A percentile compares a stretch with the other conserved stretches of the same genome.
phyloP scores from a whole-genome alignment of 2,113 vertebrate species.

The Dipodomys spectabilis region DNA sequence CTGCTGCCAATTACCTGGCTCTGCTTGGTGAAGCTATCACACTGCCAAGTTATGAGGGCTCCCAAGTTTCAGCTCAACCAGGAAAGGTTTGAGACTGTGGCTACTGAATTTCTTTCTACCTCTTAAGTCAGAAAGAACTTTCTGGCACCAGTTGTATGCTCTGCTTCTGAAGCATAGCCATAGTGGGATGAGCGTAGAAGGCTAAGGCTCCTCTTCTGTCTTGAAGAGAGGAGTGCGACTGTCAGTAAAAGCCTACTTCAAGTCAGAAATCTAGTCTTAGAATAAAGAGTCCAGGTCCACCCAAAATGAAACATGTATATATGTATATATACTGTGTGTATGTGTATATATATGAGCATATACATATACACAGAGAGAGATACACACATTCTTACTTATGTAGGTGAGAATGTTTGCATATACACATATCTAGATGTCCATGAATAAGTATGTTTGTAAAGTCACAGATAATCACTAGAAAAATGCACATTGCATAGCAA shows the following conservation, averaged over 20 bases:
- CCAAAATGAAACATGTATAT: background rate
- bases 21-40: background rate
- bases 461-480: background rate
- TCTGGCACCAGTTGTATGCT: background rate
- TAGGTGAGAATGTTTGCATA: too few relatives aligned
- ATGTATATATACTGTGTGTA: background rate
- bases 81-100: background rate
- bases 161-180: background rate
- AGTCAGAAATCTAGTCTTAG: background rate
- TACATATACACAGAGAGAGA: too few relatives aligned
- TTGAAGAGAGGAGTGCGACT: slow-evolving; percentile 1
- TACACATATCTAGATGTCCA: background rate
- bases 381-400: too few relatives aligned
- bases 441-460: background rate
- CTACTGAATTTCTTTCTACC: background rate
- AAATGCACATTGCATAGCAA: background rate
- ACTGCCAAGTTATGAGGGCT: background rate
- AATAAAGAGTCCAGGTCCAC: background rate
- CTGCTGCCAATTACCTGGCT: slow-evolving; percentile 74
- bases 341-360: too few relatives aligned
- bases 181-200: background rate
- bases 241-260: background rate
- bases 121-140: background rate
- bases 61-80: background rate
- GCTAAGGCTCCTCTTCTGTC: background rate